Evolutionary conservation across 2,888 invertebrate species (phyloP).

Genomic region (Antheraea yamamai): DNA sequence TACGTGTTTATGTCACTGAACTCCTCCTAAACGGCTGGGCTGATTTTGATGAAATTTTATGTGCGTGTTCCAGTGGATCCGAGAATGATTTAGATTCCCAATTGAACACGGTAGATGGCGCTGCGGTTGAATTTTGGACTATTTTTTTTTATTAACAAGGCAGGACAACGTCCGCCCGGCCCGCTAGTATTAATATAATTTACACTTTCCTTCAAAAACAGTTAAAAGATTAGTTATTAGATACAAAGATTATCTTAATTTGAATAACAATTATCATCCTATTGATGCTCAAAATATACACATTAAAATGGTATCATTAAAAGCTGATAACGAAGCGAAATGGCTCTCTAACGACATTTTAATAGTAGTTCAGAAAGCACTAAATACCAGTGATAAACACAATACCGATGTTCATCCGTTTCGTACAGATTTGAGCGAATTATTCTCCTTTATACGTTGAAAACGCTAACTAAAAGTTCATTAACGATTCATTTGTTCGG

Average conservation of each 20-base stretch:
- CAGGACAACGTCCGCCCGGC: too few relatives aligned
- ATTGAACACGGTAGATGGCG: too few relatives aligned
- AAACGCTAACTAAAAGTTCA: conserved; percentile 26
- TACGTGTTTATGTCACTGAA: too few relatives aligned
- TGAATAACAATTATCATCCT: background rate
- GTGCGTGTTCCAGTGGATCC: too few relatives aligned
- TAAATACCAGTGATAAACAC: conserved; percentile 41
- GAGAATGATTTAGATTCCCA: too few relatives aligned
- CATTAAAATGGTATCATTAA: conserved; percentile 32
- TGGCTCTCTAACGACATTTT: conserved; percentile 59
- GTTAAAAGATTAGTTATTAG: background rate
- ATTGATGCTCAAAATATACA: background rate
- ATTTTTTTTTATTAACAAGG: too few relatives aligned
- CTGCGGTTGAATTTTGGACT: too few relatives aligned
- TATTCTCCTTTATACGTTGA: conserved; percentile 28
- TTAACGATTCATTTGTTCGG: conserved; percentile 30
- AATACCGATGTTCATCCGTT: conserved; percentile 30
- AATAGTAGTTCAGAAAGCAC: conserved; percentile 53
- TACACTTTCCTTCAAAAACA: background rate
- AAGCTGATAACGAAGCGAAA: conserved; percentile 50
- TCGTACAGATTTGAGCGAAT: conserved; percentile 27
- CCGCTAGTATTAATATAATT: background rate
- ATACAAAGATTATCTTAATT: background rate
- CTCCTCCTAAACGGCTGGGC: too few relatives aligned
- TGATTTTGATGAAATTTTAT: too few relatives aligned